Conservation (phyloP, 2,888 invertebrate species). For the Pristionchus entomophagus region DNA sequence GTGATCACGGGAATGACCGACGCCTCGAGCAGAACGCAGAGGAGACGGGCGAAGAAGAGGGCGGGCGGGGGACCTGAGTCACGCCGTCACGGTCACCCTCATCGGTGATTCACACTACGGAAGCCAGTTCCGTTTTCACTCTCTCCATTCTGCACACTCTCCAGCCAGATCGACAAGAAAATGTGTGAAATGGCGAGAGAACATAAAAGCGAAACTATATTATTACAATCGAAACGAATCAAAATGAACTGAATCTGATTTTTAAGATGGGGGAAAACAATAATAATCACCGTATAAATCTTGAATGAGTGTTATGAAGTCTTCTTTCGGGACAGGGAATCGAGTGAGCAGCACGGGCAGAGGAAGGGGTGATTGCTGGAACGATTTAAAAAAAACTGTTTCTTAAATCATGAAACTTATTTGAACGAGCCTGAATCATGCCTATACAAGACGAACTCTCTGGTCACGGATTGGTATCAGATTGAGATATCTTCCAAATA, state of each 20-base stretch:
- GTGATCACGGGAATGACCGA: constrained; percentile 35
- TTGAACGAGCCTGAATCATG: too few species aligned
- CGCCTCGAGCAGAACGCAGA: not conserved
- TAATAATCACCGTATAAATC: constrained; percentile 26
- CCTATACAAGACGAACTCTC: too few species aligned
- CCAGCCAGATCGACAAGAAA: too few species aligned
- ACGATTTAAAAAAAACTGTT: not conserved
- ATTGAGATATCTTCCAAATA: not conserved
- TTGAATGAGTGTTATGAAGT: not conserved
- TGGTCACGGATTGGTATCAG: too few species aligned
- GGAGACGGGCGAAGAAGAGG: constrained; percentile 37
- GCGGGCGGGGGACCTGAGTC: constrained; percentile 18
- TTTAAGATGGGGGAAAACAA: too few species aligned
- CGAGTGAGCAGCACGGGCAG: not conserved
- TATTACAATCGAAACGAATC: too few species aligned
- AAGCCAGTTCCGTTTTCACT: too few species aligned
- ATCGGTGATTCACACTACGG: too few species aligned
- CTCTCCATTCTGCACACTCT: too few species aligned
- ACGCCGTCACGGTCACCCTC: not conserved
- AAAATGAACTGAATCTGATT: too few species aligned
- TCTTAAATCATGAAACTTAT: not conserved
- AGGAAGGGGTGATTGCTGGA: constrained; percentile 32
- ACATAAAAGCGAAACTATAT: too few species aligned
- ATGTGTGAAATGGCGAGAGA: too few species aligned
- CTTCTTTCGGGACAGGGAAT: constrained; percentile 10